These are phyloP conservation scores for Thelaira solivaga DNA, from an alignment of 2,888 invertebrate genomes.

Conservation along the genomic window DNA sequence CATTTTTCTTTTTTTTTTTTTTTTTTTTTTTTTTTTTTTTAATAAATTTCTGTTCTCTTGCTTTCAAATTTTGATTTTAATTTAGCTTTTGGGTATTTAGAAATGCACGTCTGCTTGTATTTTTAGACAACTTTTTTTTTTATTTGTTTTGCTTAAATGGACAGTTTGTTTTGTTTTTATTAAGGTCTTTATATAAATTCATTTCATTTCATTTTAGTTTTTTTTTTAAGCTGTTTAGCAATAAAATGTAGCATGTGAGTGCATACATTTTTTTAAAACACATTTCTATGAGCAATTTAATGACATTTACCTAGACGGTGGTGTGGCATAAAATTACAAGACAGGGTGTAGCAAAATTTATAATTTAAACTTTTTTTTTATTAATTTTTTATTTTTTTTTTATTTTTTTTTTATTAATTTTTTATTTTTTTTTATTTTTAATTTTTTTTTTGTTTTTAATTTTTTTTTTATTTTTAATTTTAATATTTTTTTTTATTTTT, in stretches of 20 bases:
- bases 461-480: no score
- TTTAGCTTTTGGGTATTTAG: constrained; percentile 40
- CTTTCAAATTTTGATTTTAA: no score
- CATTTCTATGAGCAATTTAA: constrained; percentile 41
- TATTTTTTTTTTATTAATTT: no score
- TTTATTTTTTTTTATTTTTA: no score
- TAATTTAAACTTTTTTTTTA: no score
- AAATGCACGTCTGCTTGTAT: no score
- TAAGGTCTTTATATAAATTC: constrained; percentile 65
- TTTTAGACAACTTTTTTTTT: no score
- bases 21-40: not conserved
- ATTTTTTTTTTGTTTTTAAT: no score
- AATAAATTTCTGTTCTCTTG: no score
- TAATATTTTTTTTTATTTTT: no score
- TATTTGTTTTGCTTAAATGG: not conserved
- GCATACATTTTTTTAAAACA: constrained; percentile 23
- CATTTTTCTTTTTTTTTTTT: not conserved
- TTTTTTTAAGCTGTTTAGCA: constrained; percentile 32
- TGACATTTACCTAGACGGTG: constrained; percentile 30
- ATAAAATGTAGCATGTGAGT: constrained; percentile 54
- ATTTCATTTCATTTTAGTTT: constrained; percentile 68
- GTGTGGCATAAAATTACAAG: not conserved
- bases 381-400: no score
- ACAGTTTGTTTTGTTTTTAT: constrained; percentile 8
- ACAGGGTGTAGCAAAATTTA: constrained; percentile 19